Conservation (phyloP, 2,797 vertebrate species). For the Acridotheres tristis region DNA sequence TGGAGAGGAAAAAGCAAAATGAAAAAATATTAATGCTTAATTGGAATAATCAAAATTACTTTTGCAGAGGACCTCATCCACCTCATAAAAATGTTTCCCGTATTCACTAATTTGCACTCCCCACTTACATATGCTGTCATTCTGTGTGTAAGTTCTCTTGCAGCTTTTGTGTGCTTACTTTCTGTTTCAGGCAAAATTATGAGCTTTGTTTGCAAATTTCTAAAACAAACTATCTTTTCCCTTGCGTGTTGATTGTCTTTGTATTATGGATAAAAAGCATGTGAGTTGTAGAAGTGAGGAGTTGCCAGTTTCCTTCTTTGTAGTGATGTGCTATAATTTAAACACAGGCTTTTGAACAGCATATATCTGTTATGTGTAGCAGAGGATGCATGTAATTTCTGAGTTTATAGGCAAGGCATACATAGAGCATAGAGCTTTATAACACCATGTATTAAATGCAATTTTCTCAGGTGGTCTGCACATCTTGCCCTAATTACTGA, state of each 20-base stretch:
- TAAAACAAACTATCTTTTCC: neutral
- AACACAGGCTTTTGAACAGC: neutral
- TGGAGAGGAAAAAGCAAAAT: neutral
- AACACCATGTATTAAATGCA: neutral
- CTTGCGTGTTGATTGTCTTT: neutral
- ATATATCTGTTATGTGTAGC: neutral
- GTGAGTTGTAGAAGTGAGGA: neutral
- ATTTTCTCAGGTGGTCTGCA: neutral
- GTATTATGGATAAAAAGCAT: neutral
- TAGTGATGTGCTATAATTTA: neutral
- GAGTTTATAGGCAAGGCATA: neutral
- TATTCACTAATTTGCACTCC: neutral
- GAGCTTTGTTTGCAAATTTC: neutral
- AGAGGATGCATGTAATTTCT: neutral
- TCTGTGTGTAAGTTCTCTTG: neutral
- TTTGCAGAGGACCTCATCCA: neutral
- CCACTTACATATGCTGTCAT: neutral
- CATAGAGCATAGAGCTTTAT: neutral
- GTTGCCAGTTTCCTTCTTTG: neutral
- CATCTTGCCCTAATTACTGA: neutral
- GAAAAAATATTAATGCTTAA: neutral
- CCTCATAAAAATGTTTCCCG: neutral
- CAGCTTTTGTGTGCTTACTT: neutral
- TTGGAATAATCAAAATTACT: neutral
- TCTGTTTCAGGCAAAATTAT: neutral